A percentile compares a stretch with the other conserved stretches of the same genome.
Evolutionary conservation across 37 sponge, comb jelly and placozoan genomes (phyloP).

Genomic region (Oopsacas minuta): DNA sequence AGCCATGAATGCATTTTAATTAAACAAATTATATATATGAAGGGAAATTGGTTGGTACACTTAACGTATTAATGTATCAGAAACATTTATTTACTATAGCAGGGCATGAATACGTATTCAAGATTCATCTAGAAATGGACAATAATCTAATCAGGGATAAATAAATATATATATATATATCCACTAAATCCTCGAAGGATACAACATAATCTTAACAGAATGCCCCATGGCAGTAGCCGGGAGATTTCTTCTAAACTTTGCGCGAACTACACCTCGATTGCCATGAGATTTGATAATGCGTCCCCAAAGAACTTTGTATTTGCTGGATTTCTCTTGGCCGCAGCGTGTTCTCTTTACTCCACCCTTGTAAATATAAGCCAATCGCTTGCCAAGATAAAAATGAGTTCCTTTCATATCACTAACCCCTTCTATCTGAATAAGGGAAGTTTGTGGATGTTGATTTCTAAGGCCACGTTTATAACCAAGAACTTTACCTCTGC

Average conservation of each 20-base stretch:
- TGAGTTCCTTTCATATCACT: slow-evolving; percentile 43
- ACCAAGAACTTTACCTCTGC: slow-evolving; percentile 83
- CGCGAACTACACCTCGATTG: slow-evolving; percentile 86
- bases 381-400: slow-evolving; percentile 88
- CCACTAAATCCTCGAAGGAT: not conserved
- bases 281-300: slow-evolving; percentile 81
- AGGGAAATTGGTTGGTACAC: too few relatives aligned
- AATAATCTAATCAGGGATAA: too few relatives aligned
- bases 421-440: slow-evolving; percentile 84
- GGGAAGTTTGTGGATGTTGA: slow-evolving; percentile 67
- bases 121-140: too few relatives aligned
- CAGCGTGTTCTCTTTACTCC: not conserved
- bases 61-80: too few relatives aligned
- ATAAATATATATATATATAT: not conserved
- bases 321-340: slow-evolving; percentile 48
- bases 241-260: slow-evolving; percentile 79
- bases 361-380: slow-evolving; percentile 80
- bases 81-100: too few relatives aligned
- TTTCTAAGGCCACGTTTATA: slow-evolving; percentile 76
- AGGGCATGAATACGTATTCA: too few relatives aligned
- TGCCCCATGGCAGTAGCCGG: slow-evolving; percentile 90
- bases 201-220: slow-evolving; percentile 33
- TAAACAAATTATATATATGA: too few relatives aligned
- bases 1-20: too few relatives aligned
- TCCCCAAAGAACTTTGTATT: slow-evolving; percentile 93